Percentiles rank a stretch among this genome's conserved stretches.
phyloP scores from a whole-genome alignment of 2,113 vertebrate species.

The Phaethornis superciliosus region DNA sequence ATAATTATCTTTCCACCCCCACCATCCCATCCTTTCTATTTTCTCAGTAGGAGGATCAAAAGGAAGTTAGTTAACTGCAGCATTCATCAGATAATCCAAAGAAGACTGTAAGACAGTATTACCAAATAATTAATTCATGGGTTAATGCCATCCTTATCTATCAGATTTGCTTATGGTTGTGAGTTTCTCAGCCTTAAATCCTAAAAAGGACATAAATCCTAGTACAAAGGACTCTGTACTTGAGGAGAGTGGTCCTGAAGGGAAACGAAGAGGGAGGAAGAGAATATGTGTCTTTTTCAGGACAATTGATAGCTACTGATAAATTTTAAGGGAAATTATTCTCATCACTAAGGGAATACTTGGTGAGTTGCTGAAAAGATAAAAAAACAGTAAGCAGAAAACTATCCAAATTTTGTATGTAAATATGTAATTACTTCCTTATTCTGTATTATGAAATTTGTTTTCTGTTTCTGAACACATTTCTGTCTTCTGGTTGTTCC shows the following conservation, averaged over 20 bases:
- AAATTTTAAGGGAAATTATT: background rate
- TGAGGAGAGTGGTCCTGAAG: background rate
- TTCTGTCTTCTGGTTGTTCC: background rate
- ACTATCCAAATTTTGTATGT: background rate
- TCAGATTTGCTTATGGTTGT: background rate
- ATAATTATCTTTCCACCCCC: conserved; percentile 48
- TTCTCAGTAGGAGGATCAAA: conserved; percentile 67
- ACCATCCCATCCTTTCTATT: background rate
- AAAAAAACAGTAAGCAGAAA: background rate
- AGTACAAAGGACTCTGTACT: background rate
- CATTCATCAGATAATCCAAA: conserved; percentile 49
- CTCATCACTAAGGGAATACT: background rate
- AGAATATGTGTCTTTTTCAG: background rate
- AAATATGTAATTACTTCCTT: background rate
- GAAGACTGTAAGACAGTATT: conserved; percentile 20
- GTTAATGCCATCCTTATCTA: conserved; percentile 13
- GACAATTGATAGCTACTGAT: background rate
- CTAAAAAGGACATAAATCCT: background rate
- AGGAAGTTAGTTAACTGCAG: conserved; percentile 40
- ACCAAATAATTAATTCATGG: conserved; percentile 27
- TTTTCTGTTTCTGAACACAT: background rate
- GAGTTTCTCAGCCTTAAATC: background rate
- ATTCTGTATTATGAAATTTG: background rate
- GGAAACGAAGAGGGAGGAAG: background rate
- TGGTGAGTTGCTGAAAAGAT: background rate